These are phyloP conservation scores for Chelon labrosus DNA, from an alignment of 2,797 vertebrate genomes.

Conservation along the genomic window DNA sequence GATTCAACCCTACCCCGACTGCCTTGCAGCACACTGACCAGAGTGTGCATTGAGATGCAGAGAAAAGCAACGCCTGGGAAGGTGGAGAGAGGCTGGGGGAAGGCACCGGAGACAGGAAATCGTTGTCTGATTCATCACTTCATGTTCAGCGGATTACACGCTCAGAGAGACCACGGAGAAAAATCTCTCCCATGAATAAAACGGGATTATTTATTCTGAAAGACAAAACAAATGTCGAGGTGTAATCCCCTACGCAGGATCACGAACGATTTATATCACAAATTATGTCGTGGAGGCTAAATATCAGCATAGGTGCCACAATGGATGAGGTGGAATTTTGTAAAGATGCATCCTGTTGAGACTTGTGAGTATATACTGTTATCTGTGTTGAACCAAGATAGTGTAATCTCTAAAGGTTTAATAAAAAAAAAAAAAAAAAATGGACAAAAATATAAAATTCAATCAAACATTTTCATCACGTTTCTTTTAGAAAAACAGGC, in stretches of 20 bases:
- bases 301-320: neutral
- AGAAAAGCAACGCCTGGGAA: slow-evolving; percentile 32
- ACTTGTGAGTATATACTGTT: neutral
- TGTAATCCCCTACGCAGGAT: slow-evolving; percentile 15
- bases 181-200: slow-evolving; percentile 50
- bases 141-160: slow-evolving; percentile 57
- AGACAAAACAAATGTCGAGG: slow-evolving; percentile 30
- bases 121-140: slow-evolving; percentile 73
- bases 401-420: neutral
- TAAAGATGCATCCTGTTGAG: slow-evolving; percentile 7
- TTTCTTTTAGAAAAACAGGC: slow-evolving; percentile 13
- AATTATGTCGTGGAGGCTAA: slow-evolving; percentile 26
- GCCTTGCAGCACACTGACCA: slow-evolving; percentile 27
- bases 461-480: no score
- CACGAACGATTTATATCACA: slow-evolving; percentile 13
- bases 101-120: slow-evolving; percentile 64
- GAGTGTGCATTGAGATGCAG: slow-evolving; percentile 66
- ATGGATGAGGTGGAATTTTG: neutral
- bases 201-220: slow-evolving; percentile 44
- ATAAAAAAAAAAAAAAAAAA: neutral
- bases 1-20: slow-evolving; percentile 11
- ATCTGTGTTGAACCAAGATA: neutral
- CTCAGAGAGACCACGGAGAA: slow-evolving; percentile 45
- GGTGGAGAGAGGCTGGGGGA: slow-evolving; percentile 37
- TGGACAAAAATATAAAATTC: neutral